Conservation (phyloP, 2,888 invertebrate species). For the Ctena decussata region DNA sequence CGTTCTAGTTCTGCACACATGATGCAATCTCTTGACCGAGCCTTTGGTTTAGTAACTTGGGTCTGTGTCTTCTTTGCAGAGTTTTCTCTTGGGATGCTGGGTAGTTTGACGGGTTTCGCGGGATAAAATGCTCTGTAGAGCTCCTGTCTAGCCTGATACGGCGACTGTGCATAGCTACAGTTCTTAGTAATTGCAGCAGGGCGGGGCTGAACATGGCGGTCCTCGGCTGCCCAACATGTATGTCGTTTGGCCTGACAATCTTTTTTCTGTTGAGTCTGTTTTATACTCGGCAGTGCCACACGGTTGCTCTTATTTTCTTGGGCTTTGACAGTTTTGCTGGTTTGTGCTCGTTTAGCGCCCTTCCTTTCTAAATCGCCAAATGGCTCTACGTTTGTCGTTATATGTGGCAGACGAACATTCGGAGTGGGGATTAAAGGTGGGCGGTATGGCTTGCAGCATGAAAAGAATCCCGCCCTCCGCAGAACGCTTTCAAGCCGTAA, state of each 20-base stretch:
- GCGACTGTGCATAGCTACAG: not conserved
- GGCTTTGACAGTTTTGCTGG: not conserved
- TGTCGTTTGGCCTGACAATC: not conserved
- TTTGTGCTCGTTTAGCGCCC: not conserved
- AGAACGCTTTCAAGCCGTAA: conserved; percentile 49
- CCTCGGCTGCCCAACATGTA: too few species aligned
- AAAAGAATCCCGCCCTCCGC: conserved; percentile 37
- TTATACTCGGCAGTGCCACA: not conserved
- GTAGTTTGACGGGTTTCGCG: conserved; percentile 34
- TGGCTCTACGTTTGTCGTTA: not conserved
- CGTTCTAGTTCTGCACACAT: not conserved
- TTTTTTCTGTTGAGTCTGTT: not conserved
- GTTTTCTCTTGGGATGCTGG: conserved; percentile 36
- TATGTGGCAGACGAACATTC: not conserved
- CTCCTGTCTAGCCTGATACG: conserved; percentile 9
- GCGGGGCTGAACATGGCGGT: too few species aligned
- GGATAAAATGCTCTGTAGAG: conserved; percentile 47
- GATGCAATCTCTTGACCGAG: not conserved
- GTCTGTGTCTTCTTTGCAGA: not conserved
- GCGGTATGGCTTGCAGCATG: not conserved
- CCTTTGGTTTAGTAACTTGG: not conserved
- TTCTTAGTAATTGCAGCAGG: too few species aligned
- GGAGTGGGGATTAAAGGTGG: not conserved
- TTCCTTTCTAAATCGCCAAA: not conserved
- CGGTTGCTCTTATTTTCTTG: not conserved